Evolutionary conservation across 2,113 vertebrate species (phyloP).

Genomic region (Pygoscelis antarcticus): DNA sequence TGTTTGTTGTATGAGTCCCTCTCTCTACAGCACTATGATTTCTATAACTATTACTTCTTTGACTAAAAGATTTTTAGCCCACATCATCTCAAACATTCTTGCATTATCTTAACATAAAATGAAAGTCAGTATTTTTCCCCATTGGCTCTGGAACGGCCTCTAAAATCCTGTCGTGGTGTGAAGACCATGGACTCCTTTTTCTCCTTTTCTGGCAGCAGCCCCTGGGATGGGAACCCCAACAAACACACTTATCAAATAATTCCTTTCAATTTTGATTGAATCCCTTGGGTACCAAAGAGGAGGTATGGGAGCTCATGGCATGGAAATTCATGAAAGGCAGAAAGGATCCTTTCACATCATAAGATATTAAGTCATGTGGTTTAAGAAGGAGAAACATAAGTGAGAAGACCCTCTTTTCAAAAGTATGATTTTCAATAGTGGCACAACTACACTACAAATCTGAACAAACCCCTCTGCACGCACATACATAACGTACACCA

Average conservation of each 20-base stretch:
- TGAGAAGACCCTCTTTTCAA: neutral
- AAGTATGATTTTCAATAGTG: neutral
- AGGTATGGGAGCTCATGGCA: neutral
- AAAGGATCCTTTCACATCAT: neutral
- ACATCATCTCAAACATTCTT: neutral
- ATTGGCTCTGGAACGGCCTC: neutral
- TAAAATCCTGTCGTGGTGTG: neutral
- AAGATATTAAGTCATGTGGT: neutral
- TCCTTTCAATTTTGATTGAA: neutral
- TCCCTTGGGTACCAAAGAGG: neutral
- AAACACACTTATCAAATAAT: neutral
- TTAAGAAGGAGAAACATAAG: neutral
- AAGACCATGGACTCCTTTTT: neutral
- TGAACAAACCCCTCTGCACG: neutral
- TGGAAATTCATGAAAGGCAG: neutral
- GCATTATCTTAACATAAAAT: neutral
- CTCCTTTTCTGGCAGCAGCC: neutral
- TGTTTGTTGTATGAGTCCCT: neutral
- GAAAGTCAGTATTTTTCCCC: neutral
- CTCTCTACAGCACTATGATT: neutral
- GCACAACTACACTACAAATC: neutral
- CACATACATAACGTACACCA: neutral
- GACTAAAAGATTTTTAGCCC: neutral
- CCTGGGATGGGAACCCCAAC: neutral
- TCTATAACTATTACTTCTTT: neutral